Conservation (phyloP, 2,888 invertebrate genomes). For the Caenorhabditis macrosperma region DNA sequence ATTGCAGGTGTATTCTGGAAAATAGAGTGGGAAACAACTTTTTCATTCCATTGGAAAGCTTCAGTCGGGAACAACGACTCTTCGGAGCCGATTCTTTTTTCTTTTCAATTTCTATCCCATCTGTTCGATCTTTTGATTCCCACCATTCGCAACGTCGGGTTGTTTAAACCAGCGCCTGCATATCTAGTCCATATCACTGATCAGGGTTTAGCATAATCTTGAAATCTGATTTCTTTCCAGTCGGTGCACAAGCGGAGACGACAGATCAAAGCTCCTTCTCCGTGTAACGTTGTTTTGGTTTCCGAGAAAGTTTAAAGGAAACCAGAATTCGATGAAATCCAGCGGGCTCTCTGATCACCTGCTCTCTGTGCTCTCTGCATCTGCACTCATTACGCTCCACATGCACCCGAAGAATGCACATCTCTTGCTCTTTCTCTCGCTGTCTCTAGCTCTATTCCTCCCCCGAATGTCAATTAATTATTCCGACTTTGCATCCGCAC, state of each 20-base stretch:
- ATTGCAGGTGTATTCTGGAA: background rate
- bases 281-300: background rate
- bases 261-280: background rate
- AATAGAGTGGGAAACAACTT: too few species aligned
- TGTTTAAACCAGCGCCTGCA: too few species aligned
- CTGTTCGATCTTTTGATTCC: too few species aligned
- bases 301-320: background rate
- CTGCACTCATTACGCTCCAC: slow-evolving; percentile 4
- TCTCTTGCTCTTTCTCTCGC: background rate
- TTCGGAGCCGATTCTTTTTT: too few species aligned
- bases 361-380: background rate
- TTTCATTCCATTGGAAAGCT: too few species aligned
- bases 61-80: too few species aligned
- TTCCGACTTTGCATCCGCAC: slow-evolving; percentile 20
- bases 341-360: background rate
- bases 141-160: too few species aligned
- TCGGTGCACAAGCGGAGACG: too few species aligned
- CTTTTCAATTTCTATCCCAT: too few species aligned
- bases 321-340: background rate
- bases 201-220: too few species aligned
- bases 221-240: too few species aligned
- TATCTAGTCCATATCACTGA: too few species aligned
- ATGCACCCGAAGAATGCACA: background rate
- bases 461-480: slow-evolving; percentile 31
- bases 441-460: background rate